Base-by-base conservation (phyloP, 2,888 invertebrate species). In the Melangyna quadrimaculata region DNA sequence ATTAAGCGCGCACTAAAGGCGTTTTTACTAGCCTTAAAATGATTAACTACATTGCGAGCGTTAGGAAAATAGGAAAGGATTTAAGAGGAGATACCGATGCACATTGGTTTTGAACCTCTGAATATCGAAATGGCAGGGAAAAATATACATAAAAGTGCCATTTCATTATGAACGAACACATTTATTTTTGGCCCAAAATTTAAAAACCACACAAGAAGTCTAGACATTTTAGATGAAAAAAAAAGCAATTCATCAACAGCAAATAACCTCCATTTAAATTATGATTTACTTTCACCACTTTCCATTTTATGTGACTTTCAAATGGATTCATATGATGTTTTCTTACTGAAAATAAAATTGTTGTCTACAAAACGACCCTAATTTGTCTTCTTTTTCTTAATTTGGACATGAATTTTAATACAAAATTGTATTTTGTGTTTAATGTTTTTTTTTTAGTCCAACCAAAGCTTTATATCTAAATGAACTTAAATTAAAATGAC, bases 401-500 rank as follows among this genome's bases (percentile, higher is more conserved):
- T 48, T 27, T 8, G 8, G 24, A n/a, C n/a, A 51, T 51, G 8
- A 51, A 24, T 24, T 3, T 24, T 51, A 6, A 22, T 14, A 22
- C 4, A 51, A 12, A n/a, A n/a, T n/a, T n/a, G n/a, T n/a, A n/a
- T 43, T 43, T 43, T 14, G 2, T 48, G 0, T 3, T 19, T 19
- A 4, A n/a, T n/a, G n/a, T 12, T 12, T 24, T 24, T 5, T 24
- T 51, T 12, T 51, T 45, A 43, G 48, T 35, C 19, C 2, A n/a
- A 51, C 19, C 10, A 53, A 45, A 37, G 12, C 27, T 24, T 35
- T 45, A 8, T 51, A 70, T n/a, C n/a, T 61, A 69, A 65, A 75
- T 74, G 14, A 29, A 57, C 10, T 29, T 24, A 55, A 55, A 63
- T 75, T 29, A 78, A 71, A 67, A 67, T 73, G 73, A 78, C 72